Base-by-base conservation (phyloP, 2,888 invertebrate species). In the Phalangium opilio region DNA sequence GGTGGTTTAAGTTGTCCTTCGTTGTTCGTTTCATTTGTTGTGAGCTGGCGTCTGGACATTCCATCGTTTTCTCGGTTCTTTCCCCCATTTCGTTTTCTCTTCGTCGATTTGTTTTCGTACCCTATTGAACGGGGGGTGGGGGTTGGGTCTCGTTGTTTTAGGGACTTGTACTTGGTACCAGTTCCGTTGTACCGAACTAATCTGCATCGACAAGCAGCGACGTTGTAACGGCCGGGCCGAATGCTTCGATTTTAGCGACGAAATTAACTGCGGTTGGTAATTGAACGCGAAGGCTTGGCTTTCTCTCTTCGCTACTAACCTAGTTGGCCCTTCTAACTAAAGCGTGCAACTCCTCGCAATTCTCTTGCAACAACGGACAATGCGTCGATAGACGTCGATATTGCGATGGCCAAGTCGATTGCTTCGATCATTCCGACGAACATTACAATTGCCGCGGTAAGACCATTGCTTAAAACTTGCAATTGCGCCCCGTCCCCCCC, bases 341-440 rank as follows among this genome's bases (percentile, higher is more conserved):
- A 17, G 50, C 45, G n/a, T 53, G 53, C 27, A 43, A 45, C 27
- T n/a, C 18, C 10, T 43, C 36, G 4, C 50, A 51, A 18, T 70
- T 72, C 62, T 57, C 60, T 51, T 70, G 76, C 64, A 68, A 74
- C 64, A 73, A 73, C 64, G 75, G 73, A 57, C 69, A 63, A 62
- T 82, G 81, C 64, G 69, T 82, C 62, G 67, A 71, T 53, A 57
- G 51, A 1, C 56, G 56, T 2, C 60, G 77, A 2, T 62, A 72
- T 51, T 79, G 81, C 65, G 70, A 81, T 66, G 45, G 47, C 19
- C 44, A 49, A 32, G 41, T 47, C 17, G 53, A 52, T 45, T 52
- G 55, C 50, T 44, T 45, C 2, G 55, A 54, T 36, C 45, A 42
- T 42, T 52, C 54, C 12, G 54, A 54, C 52, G 54, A 54, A 50